phyloP scores from a whole-genome alignment of 2,888 invertebrate genomes.

The Drosophila testacea region DNA sequence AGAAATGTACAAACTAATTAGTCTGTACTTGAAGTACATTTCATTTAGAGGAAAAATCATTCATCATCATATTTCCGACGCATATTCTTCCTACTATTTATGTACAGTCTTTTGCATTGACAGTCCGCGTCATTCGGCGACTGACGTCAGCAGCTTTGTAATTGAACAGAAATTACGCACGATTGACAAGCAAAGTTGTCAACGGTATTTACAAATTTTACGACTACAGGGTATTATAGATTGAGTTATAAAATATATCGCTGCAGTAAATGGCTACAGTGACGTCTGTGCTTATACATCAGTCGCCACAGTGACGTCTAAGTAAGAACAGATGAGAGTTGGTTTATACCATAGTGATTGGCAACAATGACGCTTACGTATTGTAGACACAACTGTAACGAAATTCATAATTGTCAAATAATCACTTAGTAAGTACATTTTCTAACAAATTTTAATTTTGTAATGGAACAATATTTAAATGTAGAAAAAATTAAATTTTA shows the following conservation, averaged over 20 bases:
- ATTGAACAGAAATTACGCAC: conserved; percentile 4
- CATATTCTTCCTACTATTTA: background rate
- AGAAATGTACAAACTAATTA: conserved; percentile 8
- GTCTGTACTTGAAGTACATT: background rate
- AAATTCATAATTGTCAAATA: no score
- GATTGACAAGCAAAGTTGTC: conserved; percentile 2
- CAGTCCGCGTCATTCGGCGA: background rate
- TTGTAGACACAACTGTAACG: no score
- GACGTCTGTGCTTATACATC: background rate
- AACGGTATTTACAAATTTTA: background rate
- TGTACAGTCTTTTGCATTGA: background rate
- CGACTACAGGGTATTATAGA: background rate
- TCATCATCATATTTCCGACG: background rate
- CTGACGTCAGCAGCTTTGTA: conserved; percentile 1
- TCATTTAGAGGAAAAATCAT: background rate
- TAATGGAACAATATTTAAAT: no score
- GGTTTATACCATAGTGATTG: background rate
- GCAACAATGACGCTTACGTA: background rate
- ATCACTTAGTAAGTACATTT: no score
- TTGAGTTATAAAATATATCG: background rate
- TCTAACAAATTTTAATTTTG: no score
- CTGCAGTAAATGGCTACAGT: background rate
- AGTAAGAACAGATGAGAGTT: background rate
- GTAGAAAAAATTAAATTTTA: no score
- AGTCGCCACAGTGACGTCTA: background rate